A percentile compares a stretch with the other conserved stretches of the same genome.
Conservation (phyloP, 2,888 invertebrate genomes). For the Drosophila rubida region DNA sequence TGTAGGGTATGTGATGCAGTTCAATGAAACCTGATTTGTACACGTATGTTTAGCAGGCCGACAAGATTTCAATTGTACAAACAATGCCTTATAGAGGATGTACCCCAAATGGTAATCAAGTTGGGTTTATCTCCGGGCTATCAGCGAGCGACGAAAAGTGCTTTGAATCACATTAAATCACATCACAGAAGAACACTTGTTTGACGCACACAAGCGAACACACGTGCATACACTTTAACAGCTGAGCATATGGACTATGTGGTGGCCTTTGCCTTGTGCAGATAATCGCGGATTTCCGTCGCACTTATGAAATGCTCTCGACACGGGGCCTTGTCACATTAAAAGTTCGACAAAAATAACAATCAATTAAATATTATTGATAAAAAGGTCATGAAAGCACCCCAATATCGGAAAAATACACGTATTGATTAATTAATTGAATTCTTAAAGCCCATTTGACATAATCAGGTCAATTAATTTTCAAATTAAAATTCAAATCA, state of each 20-base stretch:
- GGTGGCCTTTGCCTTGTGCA: neutral
- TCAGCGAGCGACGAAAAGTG: constrained; percentile 25
- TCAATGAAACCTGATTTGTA: constrained; percentile 17
- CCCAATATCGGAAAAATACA: too few species aligned
- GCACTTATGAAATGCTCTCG: neutral
- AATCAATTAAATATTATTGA: too few species aligned
- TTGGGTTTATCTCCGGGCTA: constrained; percentile 41
- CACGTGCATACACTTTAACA: neutral
- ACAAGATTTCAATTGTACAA: constrained; percentile 21
- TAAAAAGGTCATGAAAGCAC: too few species aligned
- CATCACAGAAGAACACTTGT: constrained; percentile 15
- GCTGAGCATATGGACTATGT: neutral
- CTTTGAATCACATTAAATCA: constrained; percentile 51
- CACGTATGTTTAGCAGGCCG: neutral
- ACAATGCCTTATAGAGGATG: constrained; percentile 1
- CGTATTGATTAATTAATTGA: too few species aligned
- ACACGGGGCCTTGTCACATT: neutral
- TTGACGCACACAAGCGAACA: neutral
- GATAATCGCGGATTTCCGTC: neutral
- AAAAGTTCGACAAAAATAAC: too few species aligned
- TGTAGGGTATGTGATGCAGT: constrained; percentile 6
- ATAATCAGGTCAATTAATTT: neutral
- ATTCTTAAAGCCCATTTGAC: neutral
- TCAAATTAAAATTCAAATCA: neutral
- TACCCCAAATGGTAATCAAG: constrained; percentile 2